These are phyloP conservation scores for Sclerodermus sp. DNA, from an alignment of 2,888 invertebrate genomes.

Conservation along the genomic window DNA sequence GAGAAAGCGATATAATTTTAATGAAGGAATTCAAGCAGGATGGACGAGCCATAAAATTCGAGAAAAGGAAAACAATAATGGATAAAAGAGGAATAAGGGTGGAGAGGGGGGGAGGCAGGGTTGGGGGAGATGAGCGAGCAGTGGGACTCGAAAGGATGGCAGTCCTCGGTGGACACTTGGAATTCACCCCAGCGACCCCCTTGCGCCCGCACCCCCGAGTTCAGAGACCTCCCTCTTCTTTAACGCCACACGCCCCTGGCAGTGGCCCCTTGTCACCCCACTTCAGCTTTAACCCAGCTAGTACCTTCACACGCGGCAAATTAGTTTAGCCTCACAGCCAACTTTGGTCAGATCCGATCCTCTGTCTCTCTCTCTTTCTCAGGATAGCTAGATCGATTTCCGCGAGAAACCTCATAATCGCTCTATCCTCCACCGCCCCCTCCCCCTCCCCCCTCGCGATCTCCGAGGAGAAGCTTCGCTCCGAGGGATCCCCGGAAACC, in stretches of 20 bases:
- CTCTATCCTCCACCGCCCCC: background rate
- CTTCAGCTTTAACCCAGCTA: conserved; percentile 25
- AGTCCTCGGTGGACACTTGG: too few species aligned
- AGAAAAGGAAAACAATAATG: too few species aligned
- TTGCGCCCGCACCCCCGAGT: background rate
- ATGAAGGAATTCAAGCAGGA: too few species aligned
- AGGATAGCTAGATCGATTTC: conserved; percentile 6
- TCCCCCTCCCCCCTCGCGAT: background rate
- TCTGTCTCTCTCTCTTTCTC: background rate
- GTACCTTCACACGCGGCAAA: conserved; percentile 33
- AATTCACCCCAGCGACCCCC: too few species aligned
- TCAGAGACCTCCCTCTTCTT: conserved; percentile 10
- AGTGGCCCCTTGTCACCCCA: conserved; percentile 9
- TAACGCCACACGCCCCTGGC: conserved; percentile 9
- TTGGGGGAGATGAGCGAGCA: too few species aligned
- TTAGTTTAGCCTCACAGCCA: conserved; percentile 42
- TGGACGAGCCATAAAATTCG: too few species aligned
- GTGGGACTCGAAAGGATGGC: too few species aligned
- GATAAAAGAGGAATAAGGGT: too few species aligned
- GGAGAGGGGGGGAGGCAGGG: too few species aligned
- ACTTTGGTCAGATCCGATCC: conserved; percentile 23
- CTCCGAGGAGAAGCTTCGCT: too few species aligned
- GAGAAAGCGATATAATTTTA: background rate
- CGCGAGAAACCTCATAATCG: conserved; percentile 26
- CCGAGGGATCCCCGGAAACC: too few species aligned